These are phyloP conservation scores for Paramisgurnus dabryanus DNA, from an alignment of 2,113 vertebrate genomes.

Conservation along the genomic window DNA sequence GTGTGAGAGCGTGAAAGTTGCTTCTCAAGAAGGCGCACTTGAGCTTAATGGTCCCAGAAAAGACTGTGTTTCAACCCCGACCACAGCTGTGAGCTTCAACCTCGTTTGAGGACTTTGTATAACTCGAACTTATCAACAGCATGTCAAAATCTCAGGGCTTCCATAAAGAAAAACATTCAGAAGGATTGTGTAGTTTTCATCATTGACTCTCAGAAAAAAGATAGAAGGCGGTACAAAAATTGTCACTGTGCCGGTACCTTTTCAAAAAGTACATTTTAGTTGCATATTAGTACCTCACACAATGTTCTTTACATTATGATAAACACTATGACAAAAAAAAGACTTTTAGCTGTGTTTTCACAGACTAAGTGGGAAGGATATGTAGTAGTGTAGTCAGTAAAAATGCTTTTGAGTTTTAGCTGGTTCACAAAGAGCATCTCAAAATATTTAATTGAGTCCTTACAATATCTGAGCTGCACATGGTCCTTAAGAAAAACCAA, in stretches of 20 bases:
- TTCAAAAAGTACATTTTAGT: no score
- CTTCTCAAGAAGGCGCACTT: constrained; percentile 1
- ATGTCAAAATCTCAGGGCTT: background rate
- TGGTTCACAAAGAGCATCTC: background rate
- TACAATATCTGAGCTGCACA: background rate
- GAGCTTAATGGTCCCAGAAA: constrained; percentile 8
- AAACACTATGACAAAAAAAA: no score
- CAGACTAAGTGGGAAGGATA: no score
- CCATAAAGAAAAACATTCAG: no score
- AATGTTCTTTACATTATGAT: no score
- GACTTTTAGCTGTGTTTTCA: no score
- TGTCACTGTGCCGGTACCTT: no score
- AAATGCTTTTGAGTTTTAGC: background rate
- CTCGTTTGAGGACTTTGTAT: background rate
- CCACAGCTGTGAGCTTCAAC: constrained; percentile 31
- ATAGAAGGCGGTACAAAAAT: no score
- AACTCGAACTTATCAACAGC: background rate
- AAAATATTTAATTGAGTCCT: background rate
- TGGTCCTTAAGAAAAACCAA: background rate
- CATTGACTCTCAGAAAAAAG: no score
- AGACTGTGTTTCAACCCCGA: background rate
- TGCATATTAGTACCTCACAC: no score
- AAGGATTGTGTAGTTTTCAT: no score
- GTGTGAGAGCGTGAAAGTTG: background rate
- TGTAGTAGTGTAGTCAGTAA: no score